Percentiles rank a stretch among this genome's conserved stretches.
phyloP scores from a whole-genome alignment of 2,797 vertebrate species.

The Phalloptychus januarius region DNA sequence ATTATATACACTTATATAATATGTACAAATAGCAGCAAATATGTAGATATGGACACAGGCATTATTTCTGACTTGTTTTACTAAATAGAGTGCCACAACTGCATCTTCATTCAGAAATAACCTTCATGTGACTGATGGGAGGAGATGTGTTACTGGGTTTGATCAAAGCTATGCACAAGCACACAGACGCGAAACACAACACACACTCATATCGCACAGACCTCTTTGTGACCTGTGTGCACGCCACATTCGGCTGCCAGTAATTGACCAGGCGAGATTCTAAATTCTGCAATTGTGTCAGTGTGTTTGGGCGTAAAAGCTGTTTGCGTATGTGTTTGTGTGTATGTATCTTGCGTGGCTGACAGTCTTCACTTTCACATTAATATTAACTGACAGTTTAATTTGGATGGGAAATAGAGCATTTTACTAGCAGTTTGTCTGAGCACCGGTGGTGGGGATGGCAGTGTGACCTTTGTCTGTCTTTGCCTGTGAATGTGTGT shows the following conservation, averaged over 20 bases:
- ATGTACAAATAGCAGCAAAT: conserved; percentile 9
- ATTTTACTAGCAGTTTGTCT: conserved; percentile 73
- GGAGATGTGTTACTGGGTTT: conserved; percentile 52
- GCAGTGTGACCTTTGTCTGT: conserved; percentile 67
- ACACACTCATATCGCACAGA: conserved; percentile 22
- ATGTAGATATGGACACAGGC: background rate
- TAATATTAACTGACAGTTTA: conserved; percentile 86
- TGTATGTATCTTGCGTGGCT: conserved; percentile 41
- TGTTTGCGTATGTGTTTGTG: conserved; percentile 44
- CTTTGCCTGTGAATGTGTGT: conserved; percentile 29
- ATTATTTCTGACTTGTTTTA: background rate
- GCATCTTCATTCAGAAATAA: conserved; percentile 67
- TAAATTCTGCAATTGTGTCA: conserved; percentile 59
- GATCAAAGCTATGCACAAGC: conserved; percentile 58
- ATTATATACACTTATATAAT: background rate
- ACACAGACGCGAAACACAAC: conserved; percentile 6
- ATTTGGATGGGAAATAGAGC: conserved; percentile 81
- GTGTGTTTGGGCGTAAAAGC: conserved; percentile 36
- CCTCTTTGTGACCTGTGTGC: conserved; percentile 47
- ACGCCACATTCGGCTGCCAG: conserved; percentile 47
- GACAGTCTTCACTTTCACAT: conserved; percentile 77
- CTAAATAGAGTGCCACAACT: conserved; percentile 30
- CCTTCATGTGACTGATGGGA: conserved; percentile 74
- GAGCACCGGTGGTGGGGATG: conserved; percentile 46
- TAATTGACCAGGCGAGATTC: conserved; percentile 63